Evolutionary conservation across 2,888 invertebrate genomes (phyloP).

Genomic region (Stenodera caucasica): DNA sequence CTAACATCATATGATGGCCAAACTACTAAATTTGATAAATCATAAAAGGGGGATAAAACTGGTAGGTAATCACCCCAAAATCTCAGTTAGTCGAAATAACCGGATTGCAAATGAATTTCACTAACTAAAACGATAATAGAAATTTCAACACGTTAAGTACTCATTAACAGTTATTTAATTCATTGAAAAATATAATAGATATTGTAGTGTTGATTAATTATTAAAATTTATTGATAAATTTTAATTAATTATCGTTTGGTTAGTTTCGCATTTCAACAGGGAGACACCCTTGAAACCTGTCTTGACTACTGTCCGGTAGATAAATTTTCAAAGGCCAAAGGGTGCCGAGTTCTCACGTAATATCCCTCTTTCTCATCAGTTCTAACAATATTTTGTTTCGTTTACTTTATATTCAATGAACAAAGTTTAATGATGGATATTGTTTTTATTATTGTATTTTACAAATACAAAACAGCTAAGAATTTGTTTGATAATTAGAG

Average conservation of each 20-base stretch:
- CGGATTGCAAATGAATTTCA: conserved; percentile 35
- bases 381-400: not conserved
- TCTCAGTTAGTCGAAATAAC: conserved; percentile 44
- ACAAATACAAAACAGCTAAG: too few species aligned
- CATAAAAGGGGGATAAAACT: conserved; percentile 37
- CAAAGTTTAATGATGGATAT: too few species aligned
- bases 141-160: too few species aligned
- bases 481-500: conserved; percentile 5
- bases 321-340: conserved; percentile 32
- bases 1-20: conserved; percentile 16
- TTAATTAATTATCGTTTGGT: too few species aligned
- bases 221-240: not conserved
- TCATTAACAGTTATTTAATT: too few species aligned
- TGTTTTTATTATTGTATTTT: too few species aligned
- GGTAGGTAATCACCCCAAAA: conserved; percentile 37
- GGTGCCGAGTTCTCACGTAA: conserved; percentile 42
- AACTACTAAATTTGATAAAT: conserved; percentile 17
- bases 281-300: not conserved
- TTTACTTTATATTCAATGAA: not conserved
- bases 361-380: conserved; percentile 24
- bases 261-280: too few species aligned
- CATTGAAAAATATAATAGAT: too few species aligned
- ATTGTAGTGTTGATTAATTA: too few species aligned
- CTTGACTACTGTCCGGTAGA: not conserved
- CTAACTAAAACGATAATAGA: too few species aligned